These are phyloP conservation scores for Macrosiphum euphorbiae DNA, from an alignment of 2,888 invertebrate species.

Conservation along the genomic window DNA sequence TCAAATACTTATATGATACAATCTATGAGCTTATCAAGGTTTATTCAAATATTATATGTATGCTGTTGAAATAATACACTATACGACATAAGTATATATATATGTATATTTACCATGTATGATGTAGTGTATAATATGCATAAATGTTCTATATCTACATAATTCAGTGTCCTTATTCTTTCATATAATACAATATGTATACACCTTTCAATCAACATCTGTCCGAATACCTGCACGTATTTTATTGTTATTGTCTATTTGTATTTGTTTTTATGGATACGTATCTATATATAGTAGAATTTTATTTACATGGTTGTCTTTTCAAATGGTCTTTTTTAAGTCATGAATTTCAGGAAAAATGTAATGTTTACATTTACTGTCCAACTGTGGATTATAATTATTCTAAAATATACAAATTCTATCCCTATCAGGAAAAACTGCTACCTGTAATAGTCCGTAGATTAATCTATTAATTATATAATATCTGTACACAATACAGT, in stretches of 20 bases:
- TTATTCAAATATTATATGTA: neutral
- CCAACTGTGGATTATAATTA: neutral
- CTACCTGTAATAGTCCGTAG: neutral
- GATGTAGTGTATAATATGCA: neutral
- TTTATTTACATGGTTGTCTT: neutral
- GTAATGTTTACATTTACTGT: neutral
- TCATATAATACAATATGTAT: neutral
- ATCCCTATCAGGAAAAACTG: neutral
- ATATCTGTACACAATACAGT: neutral
- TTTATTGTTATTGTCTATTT: neutral
- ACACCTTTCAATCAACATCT: neutral
- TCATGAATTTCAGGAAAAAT: neutral
- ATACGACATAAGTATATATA: too few species aligned
- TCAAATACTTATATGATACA: neutral
- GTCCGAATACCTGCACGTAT: neutral
- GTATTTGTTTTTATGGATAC: neutral
- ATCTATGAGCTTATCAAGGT: conserved; percentile 17
- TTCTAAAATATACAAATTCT: neutral
- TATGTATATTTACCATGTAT: neutral
- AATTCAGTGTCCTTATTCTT: conserved; percentile 8
- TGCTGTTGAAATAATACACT: neutral
- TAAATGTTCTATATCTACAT: neutral
- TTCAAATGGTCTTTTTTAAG: neutral
- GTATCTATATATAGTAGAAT: neutral
- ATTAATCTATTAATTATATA: neutral